Evolutionary conservation across 2,888 invertebrate species (phyloP).

Genomic region (Synergus gifuensis): DNA sequence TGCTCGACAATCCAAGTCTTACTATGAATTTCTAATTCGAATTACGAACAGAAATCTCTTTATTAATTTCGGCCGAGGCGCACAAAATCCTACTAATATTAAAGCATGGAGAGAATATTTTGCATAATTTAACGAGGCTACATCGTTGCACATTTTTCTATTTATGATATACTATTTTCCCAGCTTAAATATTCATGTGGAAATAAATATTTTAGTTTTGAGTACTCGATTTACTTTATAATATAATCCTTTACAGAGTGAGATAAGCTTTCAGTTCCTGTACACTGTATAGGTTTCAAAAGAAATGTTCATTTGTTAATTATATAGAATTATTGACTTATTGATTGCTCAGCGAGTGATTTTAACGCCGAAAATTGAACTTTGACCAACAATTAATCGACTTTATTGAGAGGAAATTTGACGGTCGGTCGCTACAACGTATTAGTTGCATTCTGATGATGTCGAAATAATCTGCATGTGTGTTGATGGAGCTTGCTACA

Average conservation of each 20-base stretch:
- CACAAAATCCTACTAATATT: conserved; percentile 30
- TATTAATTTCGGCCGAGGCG: conserved; percentile 34
- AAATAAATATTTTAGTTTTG: background rate
- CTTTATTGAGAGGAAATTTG: conserved; percentile 5
- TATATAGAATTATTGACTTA: background rate
- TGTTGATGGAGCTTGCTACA: background rate
- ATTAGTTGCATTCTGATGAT: conserved; percentile 11
- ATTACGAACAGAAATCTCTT: conserved; percentile 40
- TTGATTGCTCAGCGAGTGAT: background rate
- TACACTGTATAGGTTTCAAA: too few species aligned
- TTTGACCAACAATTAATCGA: background rate
- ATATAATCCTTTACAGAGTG: too few species aligned
- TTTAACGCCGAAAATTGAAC: background rate
- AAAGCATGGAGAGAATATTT: conserved; percentile 31
- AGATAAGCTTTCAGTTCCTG: too few species aligned
- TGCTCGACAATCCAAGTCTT: conserved; percentile 41
- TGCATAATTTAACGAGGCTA: conserved; percentile 18
- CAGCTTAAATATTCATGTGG: background rate
- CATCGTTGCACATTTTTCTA: background rate
- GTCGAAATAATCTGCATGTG: background rate
- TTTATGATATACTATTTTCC: background rate
- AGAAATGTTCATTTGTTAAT: background rate
- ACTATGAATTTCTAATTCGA: conserved; percentile 41
- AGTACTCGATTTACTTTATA: too few species aligned
- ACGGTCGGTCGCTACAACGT: background rate